Percentiles rank a stretch among this genome's conserved stretches.
phyloP scores from a whole-genome alignment of 1,140 invertebrate species.

The Muscidifurax raptorellus region DNA sequence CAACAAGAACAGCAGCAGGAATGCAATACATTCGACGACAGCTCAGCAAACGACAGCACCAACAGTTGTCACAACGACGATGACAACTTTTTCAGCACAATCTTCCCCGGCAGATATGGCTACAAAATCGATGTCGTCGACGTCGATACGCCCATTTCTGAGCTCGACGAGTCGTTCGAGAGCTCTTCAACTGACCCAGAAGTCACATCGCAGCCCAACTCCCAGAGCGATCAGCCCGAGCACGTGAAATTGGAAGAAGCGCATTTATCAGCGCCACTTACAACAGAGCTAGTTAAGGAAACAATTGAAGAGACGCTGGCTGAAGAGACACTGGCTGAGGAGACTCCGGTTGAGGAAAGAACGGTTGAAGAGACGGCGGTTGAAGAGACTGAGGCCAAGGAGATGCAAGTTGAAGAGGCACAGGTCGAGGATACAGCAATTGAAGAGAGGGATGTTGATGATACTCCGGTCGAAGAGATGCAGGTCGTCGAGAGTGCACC shows the following conservation, averaged over 20 bases:
- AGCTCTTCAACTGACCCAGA: slow-evolving; percentile 8
- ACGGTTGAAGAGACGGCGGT: neutral
- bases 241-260: slow-evolving; percentile 76
- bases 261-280: slow-evolving; percentile 74
- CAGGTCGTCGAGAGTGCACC: slow-evolving; percentile 2
- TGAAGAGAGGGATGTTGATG: neutral
- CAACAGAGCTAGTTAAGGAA: slow-evolving; percentile 68
- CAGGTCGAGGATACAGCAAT: slow-evolving; percentile 45
- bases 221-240: slow-evolving; percentile 60
- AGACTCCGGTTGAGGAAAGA: neutral
- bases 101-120: slow-evolving; percentile 42
- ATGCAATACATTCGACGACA: neutral
- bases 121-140: slow-evolving; percentile 39
- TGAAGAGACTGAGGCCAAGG: slow-evolving; percentile 44
- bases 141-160: slow-evolving; percentile 46
- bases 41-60: neutral
- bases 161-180: slow-evolving; percentile 6
- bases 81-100: slow-evolving; percentile 12
- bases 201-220: slow-evolving; percentile 47
- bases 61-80: neutral
- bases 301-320: neutral
- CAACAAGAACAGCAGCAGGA: slow-evolving; percentile 4
- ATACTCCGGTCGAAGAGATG: neutral
- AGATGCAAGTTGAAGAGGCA: slow-evolving; percentile 33
- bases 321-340: neutral